Evolutionary conservation across 1,140 invertebrate genomes (phyloP).

Genomic region (Tetramorium alpestre): DNA sequence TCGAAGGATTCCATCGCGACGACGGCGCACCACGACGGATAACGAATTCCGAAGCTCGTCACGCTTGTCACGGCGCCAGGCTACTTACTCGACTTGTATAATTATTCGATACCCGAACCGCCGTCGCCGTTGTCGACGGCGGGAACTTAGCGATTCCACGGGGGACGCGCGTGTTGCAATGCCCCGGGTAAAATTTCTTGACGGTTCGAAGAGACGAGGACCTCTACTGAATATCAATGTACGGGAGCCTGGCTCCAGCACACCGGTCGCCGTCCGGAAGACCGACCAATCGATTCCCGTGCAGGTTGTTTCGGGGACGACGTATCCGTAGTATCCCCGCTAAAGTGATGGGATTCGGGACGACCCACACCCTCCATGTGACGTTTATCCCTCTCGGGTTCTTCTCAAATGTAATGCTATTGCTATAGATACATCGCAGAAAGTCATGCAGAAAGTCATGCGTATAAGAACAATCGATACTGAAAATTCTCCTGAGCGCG

Average conservation of each 20-base stretch:
- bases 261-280: slow-evolving; percentile 4
- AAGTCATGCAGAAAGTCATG: not conserved
- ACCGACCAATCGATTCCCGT: slow-evolving; percentile 41
- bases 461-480: not conserved
- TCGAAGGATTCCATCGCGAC: not conserved
- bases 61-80: slow-evolving; percentile 36
- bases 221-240: slow-evolving; percentile 52
- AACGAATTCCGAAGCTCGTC: slow-evolving; percentile 43
- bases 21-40: not conserved
- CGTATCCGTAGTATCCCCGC: not conserved
- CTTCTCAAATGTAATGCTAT: not conserved
- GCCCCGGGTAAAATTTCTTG: slow-evolving; percentile 58
- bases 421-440: not conserved
- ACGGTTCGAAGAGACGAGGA: slow-evolving; percentile 49
- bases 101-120: slow-evolving; percentile 55
- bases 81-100: slow-evolving; percentile 58
- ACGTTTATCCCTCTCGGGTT: slow-evolving; percentile 21
- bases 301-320: slow-evolving; percentile 43
- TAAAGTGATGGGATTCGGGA: slow-evolving; percentile 43
- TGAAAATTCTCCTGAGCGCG: not conserved
- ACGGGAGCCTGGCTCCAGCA: not conserved
- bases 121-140: not conserved
- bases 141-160: slow-evolving; percentile 59
- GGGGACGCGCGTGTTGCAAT: slow-evolving; percentile 40
- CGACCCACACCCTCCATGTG: not conserved